Percentiles rank a stretch among this genome's conserved stretches.
These are phyloP conservation scores for Chelonoidis abingdonii DNA, from an alignment of 2,113 vertebrate genomes.

Conservation along the genomic window DNA sequence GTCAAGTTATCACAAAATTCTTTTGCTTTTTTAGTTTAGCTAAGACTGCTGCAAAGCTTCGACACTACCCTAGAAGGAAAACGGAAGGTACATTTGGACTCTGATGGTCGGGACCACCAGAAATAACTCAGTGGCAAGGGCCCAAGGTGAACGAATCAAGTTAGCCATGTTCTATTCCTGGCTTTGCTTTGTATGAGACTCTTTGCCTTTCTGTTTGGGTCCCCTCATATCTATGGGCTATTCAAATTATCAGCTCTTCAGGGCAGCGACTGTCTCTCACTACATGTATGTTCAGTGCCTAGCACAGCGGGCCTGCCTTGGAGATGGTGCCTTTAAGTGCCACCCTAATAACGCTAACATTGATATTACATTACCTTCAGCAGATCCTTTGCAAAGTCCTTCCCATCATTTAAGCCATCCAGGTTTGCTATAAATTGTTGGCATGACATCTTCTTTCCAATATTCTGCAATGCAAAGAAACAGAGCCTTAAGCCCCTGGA, in stretches of 20 bases:
- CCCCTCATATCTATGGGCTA: background rate
- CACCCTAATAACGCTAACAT: background rate
- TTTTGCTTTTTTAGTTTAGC: background rate
- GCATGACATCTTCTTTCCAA: slow-evolving; percentile 98
- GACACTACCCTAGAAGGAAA: background rate
- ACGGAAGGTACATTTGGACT: background rate
- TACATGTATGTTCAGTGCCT: background rate
- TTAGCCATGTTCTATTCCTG: too few relatives aligned
- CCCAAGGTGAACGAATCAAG: too few relatives aligned
- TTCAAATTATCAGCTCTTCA: background rate
- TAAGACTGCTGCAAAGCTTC: background rate
- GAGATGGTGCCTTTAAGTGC: background rate
- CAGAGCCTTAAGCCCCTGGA: slow-evolving; percentile 15
- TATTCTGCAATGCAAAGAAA: slow-evolving; percentile 86
- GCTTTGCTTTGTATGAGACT: background rate
- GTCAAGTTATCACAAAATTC: background rate
- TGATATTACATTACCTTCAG: slow-evolving; percentile 86
- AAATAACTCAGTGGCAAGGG: background rate
- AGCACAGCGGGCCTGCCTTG: background rate
- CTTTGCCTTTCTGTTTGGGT: background rate
- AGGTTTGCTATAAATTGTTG: slow-evolving; percentile 96
- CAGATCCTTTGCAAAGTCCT: slow-evolving; percentile 95
- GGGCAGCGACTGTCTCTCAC: background rate
- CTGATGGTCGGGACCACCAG: background rate
- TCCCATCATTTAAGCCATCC: slow-evolving; percentile 92